These are phyloP conservation scores for Ovis canadensis DNA, from an alignment of 2,113 vertebrate species.

Conservation along the genomic window DNA sequence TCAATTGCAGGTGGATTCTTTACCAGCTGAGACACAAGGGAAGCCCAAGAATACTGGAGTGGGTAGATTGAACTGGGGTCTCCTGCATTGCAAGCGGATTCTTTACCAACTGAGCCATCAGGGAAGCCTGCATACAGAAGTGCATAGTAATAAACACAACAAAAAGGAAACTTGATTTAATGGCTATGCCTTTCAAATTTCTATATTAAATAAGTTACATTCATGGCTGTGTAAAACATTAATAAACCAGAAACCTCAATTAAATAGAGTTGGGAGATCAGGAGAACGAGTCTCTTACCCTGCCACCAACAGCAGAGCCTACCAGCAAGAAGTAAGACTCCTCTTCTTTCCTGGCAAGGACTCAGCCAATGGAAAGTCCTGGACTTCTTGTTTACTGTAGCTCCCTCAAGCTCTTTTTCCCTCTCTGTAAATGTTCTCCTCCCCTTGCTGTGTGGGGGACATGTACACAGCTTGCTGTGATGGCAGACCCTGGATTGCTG, in stretches of 20 bases:
- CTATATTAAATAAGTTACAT: slow-evolving; percentile 37
- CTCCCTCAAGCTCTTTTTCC: neutral
- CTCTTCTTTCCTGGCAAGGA: neutral
- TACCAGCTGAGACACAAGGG: neutral
- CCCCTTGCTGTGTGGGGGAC: neutral
- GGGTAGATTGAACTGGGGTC: neutral
- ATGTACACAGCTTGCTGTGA: neutral
- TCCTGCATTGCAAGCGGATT: neutral
- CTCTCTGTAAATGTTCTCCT: neutral
- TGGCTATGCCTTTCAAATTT: neutral
- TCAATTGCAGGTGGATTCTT: neutral
- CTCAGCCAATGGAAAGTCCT: neutral
- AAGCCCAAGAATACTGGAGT: neutral
- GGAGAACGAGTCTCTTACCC: neutral
- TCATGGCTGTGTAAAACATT: neutral
- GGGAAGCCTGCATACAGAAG: neutral
- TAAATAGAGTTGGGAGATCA: neutral
- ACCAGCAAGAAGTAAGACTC: neutral
- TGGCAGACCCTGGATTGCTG: neutral
- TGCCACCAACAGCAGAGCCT: neutral
- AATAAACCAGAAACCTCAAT: neutral
- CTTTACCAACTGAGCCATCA: neutral
- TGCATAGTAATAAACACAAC: slow-evolving; percentile 9
- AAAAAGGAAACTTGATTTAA: neutral
- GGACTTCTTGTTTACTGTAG: neutral